Percentiles rank a stretch among this genome's conserved stretches.
Conservation (phyloP, 2,113 vertebrate genomes). For the Agelaius tricolor region DNA sequence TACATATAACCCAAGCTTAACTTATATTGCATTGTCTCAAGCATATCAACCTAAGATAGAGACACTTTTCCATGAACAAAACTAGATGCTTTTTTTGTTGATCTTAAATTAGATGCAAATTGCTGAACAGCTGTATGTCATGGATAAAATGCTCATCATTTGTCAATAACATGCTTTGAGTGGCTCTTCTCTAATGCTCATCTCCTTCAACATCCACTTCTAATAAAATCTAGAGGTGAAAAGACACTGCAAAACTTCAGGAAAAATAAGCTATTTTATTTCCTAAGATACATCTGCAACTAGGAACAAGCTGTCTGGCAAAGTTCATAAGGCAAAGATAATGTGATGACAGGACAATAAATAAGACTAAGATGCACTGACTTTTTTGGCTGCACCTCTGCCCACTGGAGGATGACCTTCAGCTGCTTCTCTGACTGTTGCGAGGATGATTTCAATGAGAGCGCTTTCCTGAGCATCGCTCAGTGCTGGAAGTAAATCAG, state of each 20-base stretch:
- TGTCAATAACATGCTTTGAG: neutral
- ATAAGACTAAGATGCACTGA: conserved; percentile 58
- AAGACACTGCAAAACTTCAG: neutral
- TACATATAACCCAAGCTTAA: neutral
- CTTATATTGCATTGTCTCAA: neutral
- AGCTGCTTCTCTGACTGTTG: conserved; percentile 84
- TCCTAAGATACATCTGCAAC: neutral
- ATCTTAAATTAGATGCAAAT: neutral
- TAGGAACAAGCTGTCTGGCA: neutral
- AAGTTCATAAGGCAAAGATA: neutral
- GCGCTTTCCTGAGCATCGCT: conserved; percentile 70
- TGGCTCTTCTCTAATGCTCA: neutral
- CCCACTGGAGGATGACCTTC: conserved; percentile 83
- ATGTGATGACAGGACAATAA: neutral
- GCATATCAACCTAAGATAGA: neutral
- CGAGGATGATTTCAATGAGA: conserved; percentile 84
- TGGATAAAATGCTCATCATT: neutral
- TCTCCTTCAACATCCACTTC: neutral
- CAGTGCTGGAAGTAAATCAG: conserved; percentile 72
- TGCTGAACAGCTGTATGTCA: neutral
- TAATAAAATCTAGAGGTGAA: neutral
- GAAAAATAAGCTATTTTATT: neutral
- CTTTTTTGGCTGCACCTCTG: conserved; percentile 84
- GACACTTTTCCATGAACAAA: neutral
- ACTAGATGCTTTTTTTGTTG: neutral